A percentile compares a stretch with the other conserved stretches of the same genome.
These are phyloP conservation scores for Luidia sarsii DNA, from an alignment of 53 echinoderm and acorn worm genomes.

Conservation along the genomic window DNA sequence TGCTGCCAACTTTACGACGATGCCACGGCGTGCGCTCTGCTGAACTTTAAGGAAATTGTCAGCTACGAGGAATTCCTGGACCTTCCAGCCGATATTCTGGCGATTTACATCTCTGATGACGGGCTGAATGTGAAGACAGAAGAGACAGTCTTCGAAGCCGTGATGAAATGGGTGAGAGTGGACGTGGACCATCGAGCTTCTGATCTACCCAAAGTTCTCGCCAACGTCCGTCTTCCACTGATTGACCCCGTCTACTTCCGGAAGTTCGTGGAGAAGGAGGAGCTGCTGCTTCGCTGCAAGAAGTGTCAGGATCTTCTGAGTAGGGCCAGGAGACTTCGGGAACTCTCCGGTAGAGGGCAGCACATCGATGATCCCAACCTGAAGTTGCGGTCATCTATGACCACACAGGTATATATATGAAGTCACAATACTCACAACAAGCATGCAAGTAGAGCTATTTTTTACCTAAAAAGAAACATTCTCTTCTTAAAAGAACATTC, in stretches of 20 bases:
- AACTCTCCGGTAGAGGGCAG: conserved; percentile 59
- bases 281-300: conserved; percentile 50
- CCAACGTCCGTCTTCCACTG: conserved; percentile 81
- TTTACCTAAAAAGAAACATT: too few species aligned
- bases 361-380: conserved; percentile 74
- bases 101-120: conserved; percentile 74
- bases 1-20: conserved; percentile 85
- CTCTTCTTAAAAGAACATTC: too few species aligned
- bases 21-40: conserved; percentile 69
- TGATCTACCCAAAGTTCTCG: conserved; percentile 58
- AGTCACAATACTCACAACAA: too few species aligned
- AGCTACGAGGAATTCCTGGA: conserved; percentile 71
- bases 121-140: conserved; percentile 89
- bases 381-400: conserved; percentile 93
- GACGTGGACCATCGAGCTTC: conserved; percentile 60
- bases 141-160: conserved; percentile 86
- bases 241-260: conserved; percentile 72
- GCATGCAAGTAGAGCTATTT: too few species aligned
- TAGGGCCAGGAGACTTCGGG: conserved; percentile 72
- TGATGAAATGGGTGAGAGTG: conserved; percentile 75
- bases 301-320: conserved; percentile 65
- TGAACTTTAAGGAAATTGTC: conserved; percentile 74
- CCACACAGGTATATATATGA: conserved; percentile 87
- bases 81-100: conserved; percentile 59
- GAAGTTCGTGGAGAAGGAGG: conserved; percentile 66